Conservation (phyloP, 2,888 invertebrate species). For the Caenorhabditis sp. region DNA sequence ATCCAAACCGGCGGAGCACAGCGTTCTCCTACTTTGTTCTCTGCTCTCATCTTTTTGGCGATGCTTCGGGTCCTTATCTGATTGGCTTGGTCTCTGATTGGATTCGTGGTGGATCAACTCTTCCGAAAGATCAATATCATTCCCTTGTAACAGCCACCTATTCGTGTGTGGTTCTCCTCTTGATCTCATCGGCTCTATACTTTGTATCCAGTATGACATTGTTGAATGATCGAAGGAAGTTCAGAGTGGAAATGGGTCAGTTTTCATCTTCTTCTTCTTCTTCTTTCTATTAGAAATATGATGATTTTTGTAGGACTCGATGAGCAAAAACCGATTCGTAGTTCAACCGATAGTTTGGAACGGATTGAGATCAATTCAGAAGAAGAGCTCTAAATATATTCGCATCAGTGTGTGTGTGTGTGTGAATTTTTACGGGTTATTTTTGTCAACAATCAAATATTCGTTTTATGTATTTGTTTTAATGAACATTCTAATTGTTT, state of each 20-base stretch:
- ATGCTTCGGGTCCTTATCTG: slow-evolving; percentile 96
- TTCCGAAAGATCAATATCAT: slow-evolving; percentile 47
- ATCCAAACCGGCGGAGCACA: slow-evolving; percentile 91
- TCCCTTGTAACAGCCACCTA: slow-evolving; percentile 44
- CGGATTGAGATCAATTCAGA: slow-evolving; percentile 12
- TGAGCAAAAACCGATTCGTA: slow-evolving; percentile 36
- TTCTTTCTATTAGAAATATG: background rate
- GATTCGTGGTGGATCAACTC: slow-evolving; percentile 48
- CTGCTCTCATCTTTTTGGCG: slow-evolving; percentile 95
- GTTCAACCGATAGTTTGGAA: slow-evolving; percentile 42
- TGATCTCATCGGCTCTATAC: slow-evolving; percentile 42
- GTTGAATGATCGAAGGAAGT: slow-evolving; percentile 42
- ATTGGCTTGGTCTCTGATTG: slow-evolving; percentile 77
- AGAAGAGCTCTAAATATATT: background rate
- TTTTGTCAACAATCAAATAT: background rate
- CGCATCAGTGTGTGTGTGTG: background rate
- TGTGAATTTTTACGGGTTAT: background rate
- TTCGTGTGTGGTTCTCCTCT: slow-evolving; percentile 40
- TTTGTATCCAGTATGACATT: slow-evolving; percentile 45
- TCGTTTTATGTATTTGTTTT: slow-evolving; percentile 13
- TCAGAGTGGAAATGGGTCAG: slow-evolving; percentile 43
- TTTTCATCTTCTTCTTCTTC: background rate
- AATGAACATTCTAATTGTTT: background rate
- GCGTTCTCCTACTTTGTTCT: slow-evolving; percentile 97
- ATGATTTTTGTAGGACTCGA: slow-evolving; percentile 22